Percentiles rank a stretch among this genome's conserved stretches.
Conservation (phyloP, 1,140 invertebrate genomes). For the Cotesia chilonis region DNA sequence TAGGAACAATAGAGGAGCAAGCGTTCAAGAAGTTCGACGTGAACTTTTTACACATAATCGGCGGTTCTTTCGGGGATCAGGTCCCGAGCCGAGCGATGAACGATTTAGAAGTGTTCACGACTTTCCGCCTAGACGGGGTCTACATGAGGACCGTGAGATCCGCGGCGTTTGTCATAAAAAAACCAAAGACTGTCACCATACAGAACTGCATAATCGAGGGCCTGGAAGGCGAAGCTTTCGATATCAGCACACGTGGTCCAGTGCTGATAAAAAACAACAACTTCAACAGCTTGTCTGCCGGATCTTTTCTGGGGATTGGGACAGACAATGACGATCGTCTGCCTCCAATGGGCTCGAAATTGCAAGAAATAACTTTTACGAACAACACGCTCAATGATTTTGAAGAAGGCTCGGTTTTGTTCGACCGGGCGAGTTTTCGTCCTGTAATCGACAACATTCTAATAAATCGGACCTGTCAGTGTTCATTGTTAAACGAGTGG, state of each 20-base stretch:
- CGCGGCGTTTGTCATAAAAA: conserved; percentile 69
- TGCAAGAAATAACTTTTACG: conserved; percentile 70
- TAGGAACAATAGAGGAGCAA: conserved; percentile 73
- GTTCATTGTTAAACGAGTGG: conserved; percentile 63
- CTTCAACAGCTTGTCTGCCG: conserved; percentile 67
- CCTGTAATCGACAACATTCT: conserved; percentile 69
- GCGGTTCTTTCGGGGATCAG: conserved; percentile 64
- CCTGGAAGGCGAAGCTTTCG: conserved; percentile 73
- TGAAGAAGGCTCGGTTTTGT: conserved; percentile 68
- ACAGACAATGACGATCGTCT: conserved; percentile 61
- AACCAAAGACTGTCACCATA: conserved; percentile 70
- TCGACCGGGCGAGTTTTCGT: conserved; percentile 68
- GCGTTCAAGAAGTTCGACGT: conserved; percentile 82
- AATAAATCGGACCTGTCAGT: conserved; percentile 71
- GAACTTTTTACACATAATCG: conserved; percentile 69
- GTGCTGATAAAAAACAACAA: conserved; percentile 75
- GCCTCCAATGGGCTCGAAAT: conserved; percentile 7
- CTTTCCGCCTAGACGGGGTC: conserved; percentile 67
- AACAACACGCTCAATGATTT: conserved; percentile 71
- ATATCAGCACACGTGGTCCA: conserved; percentile 69
- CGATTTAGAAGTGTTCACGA: conserved; percentile 74
- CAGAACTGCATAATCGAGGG: conserved; percentile 70
- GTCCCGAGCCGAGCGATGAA: conserved; percentile 77
- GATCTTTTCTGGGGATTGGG: conserved; percentile 71
- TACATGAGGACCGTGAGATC: conserved; percentile 58